Conservation (phyloP, 2,888 invertebrate species). For the Spisula solida region DNA sequence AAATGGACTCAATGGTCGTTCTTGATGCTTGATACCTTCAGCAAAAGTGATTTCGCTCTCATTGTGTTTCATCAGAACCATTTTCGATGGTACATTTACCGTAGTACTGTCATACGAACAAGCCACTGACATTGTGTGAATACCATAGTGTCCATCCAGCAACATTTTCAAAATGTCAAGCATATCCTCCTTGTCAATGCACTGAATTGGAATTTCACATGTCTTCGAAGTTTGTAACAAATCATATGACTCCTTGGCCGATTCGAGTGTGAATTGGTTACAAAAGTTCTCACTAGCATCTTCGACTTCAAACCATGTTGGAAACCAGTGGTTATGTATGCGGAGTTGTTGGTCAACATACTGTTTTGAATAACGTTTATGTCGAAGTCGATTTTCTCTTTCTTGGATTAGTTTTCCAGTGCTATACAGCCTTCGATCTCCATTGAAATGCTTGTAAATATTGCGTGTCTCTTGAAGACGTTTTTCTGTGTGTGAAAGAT, state of each 20-base stretch:
- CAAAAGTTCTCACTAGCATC: conserved; percentile 17
- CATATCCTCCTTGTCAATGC: neutral
- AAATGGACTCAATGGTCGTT: conserved; percentile 29
- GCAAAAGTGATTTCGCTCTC: neutral
- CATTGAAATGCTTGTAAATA: conserved; percentile 16
- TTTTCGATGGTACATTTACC: conserved; percentile 6
- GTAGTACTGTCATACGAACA: conserved; percentile 27
- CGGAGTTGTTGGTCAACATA: neutral
- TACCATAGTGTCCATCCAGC: neutral
- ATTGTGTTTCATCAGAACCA: conserved; percentile 33
- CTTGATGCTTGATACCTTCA: conserved; percentile 40
- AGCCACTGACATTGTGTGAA: neutral
- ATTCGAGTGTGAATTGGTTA: neutral
- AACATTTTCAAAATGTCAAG: neutral
- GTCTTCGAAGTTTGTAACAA: no score
- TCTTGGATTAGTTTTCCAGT: conserved; percentile 12
- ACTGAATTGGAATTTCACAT: conserved; percentile 22
- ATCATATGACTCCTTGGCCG: neutral
- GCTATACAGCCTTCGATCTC: conserved; percentile 20
- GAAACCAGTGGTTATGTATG: conserved; percentile 23
- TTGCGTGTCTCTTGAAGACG: conserved; percentile 13
- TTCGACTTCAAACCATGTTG: conserved; percentile 29
- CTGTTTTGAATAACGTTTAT: neutral
- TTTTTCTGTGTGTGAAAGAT: neutral
- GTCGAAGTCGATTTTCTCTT: conserved; percentile 26